Evolutionary conservation across 2,888 invertebrate genomes (phyloP), one percentile per base, ranked within the genome.

Genomic region (Limulus polyphemus): DNA sequence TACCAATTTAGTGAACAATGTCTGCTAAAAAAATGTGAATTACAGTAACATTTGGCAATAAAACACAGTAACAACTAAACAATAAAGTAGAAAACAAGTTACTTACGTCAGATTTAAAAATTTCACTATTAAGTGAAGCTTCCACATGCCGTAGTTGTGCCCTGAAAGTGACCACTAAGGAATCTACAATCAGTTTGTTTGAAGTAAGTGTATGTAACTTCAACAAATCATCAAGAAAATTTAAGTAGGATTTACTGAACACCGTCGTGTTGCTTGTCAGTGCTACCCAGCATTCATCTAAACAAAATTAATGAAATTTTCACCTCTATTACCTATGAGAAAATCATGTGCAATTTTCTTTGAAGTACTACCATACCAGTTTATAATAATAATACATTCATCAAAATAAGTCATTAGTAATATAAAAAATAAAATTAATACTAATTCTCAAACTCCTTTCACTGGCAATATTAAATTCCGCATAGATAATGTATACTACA

Each of bases 201-300:
- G 63, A 60, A 54, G 65, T 59, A 32, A 65, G 64, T 5, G 66
- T 87, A 66, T 84, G 83, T 65, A 91, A 79, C 71, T 84, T 83
- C 69, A 90, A 76, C 69, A 90, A 85, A 73, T 90, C 86, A 69
- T 87, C 85, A 67, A 88, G 80, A 64, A 90, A 79, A 46, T 83
- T 82, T 55, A 88, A 78, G 71, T 85, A 86, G 7, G 86, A 80
- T 76, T 86, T 87, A 10, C 86, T 83, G 77, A 91, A 91, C 73
- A 86, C 83, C 67, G 89, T 79, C 9, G 87, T 88, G 77, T 88
- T 90, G 72, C 82, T 82, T 0, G 90, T 90, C 70, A 91, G 77
- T 68, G 85, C 83, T 58, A 90, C 79, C 84, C 86, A 87, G 69
- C 80, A 81, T 62, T 83, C 83, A 68, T 83, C 84, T 79, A 74